Percentiles rank a stretch among this genome's conserved stretches.
Evolutionary conservation across 2,888 invertebrate genomes (phyloP).

Genomic region (Hylaea fasciaria): DNA sequence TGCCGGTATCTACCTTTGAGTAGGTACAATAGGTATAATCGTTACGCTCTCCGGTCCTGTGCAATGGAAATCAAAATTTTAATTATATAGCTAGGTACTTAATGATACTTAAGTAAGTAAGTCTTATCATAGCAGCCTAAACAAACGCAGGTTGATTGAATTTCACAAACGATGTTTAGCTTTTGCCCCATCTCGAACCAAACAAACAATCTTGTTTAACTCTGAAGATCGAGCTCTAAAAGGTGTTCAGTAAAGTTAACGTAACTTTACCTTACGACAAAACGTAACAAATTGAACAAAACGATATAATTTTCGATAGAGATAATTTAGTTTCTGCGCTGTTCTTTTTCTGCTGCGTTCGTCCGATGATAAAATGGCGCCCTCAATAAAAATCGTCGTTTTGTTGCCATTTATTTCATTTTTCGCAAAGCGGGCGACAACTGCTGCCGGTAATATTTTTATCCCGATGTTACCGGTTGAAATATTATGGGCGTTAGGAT

Average conservation of each 20-base stretch:
- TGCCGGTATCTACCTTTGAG: too few relatives aligned
- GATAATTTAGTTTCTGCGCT: conserved; percentile 3
- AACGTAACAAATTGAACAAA: conserved; percentile 5
- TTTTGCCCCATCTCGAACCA: neutral
- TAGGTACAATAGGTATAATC: too few relatives aligned
- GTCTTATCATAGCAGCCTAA: neutral
- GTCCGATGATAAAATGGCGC: conserved; percentile 42
- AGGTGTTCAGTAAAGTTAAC: too few relatives aligned
- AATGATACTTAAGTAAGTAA: neutral
- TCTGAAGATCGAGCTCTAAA: neutral
- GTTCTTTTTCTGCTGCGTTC: conserved; percentile 24
- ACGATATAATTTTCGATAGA: conserved; percentile 4
- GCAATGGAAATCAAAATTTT: too few relatives aligned
- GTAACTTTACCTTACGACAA: neutral
- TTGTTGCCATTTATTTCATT: conserved; percentile 29
- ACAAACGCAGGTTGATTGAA: conserved; percentile 6
- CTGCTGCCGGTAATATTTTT: conserved; percentile 33
- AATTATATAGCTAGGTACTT: too few relatives aligned
- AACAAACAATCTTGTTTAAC: conserved; percentile 1
- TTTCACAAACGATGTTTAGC: conserved; percentile 13
- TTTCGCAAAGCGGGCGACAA: conserved; percentile 24
- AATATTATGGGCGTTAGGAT: conserved; percentile 10
- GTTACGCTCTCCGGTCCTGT: too few relatives aligned
- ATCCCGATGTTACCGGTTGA: conserved; percentile 21
- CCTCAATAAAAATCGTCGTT: conserved; percentile 38